Percentiles rank a stretch among this genome's conserved stretches.
These are phyloP conservation scores for Bubo scandiacus DNA, from an alignment of 2,113 vertebrate species.

Conservation along the genomic window DNA sequence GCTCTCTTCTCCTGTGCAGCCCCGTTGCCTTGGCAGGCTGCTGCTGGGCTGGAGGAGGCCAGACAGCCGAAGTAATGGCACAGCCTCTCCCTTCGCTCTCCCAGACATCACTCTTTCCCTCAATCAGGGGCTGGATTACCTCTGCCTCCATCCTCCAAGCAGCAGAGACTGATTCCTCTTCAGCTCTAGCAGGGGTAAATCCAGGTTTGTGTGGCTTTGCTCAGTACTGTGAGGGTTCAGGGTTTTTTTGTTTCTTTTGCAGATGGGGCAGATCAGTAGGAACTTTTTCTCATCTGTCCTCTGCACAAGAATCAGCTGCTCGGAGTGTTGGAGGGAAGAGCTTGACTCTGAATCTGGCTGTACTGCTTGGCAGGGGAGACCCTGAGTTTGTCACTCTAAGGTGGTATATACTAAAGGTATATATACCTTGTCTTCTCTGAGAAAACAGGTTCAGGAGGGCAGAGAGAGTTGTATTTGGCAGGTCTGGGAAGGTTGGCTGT, in stretches of 20 bases:
- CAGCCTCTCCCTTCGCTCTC: neutral
- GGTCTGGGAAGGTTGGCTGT: neutral
- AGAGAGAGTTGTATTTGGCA: neutral
- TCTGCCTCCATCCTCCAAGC: neutral
- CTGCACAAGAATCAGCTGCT: neutral
- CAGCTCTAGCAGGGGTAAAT: neutral
- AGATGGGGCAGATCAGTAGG: neutral
- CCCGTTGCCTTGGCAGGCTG: neutral
- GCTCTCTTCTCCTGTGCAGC: neutral
- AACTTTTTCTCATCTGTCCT: neutral
- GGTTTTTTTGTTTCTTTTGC: neutral
- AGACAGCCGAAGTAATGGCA: neutral
- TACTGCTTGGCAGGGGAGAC: neutral
- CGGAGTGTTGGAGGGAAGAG: neutral
- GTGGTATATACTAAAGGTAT: neutral
- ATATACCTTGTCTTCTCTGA: neutral
- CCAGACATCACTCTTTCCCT: neutral
- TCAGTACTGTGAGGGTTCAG: neutral
- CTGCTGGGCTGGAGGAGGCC: neutral
- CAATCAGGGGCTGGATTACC: neutral
- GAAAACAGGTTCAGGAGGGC: neutral
- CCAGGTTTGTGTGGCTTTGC: neutral
- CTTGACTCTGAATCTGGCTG: neutral
- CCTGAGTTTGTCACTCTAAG: neutral
- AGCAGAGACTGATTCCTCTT: neutral